These are phyloP conservation scores for Chrysochloris asiatica DNA, from an alignment of 2,113 vertebrate genomes.

Conservation along the genomic window DNA sequence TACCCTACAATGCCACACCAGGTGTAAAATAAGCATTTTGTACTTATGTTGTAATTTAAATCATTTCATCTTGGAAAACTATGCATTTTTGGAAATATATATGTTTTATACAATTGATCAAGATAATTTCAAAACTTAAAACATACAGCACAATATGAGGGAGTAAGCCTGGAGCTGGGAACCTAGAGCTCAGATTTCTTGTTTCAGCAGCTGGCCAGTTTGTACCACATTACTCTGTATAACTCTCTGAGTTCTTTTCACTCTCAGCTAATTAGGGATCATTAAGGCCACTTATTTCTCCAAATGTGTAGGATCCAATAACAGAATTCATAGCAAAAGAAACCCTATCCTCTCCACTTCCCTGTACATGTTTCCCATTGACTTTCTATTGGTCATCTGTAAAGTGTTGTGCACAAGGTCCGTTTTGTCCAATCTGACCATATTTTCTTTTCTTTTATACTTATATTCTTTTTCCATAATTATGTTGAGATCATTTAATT, in stretches of 20 bases:
- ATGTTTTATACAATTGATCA: neutral
- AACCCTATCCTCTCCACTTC: neutral
- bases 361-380: neutral
- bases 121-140: neutral
- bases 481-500: conserved; percentile 19
- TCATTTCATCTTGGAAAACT: neutral
- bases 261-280: too few relatives aligned
- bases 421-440: neutral
- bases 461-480: neutral
- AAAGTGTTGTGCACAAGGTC: neutral
- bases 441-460: neutral
- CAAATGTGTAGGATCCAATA: neutral
- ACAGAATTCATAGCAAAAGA: neutral
- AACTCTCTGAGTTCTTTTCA: neutral
- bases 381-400: neutral
- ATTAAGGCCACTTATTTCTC: neutral
- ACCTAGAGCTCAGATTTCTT: neutral
- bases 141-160: neutral
- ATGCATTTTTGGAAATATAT: neutral
- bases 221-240: neutral
- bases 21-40: neutral
- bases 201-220: neutral
- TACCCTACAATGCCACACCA: too few relatives aligned
- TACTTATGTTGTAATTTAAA: neutral
- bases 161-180: neutral